A percentile compares a stretch with the other conserved stretches of the same genome.
These are phyloP conservation scores for Rhynchophorus ferrugineus DNA, from an alignment of 1,140 invertebrate genomes.

Conservation along the genomic window DNA sequence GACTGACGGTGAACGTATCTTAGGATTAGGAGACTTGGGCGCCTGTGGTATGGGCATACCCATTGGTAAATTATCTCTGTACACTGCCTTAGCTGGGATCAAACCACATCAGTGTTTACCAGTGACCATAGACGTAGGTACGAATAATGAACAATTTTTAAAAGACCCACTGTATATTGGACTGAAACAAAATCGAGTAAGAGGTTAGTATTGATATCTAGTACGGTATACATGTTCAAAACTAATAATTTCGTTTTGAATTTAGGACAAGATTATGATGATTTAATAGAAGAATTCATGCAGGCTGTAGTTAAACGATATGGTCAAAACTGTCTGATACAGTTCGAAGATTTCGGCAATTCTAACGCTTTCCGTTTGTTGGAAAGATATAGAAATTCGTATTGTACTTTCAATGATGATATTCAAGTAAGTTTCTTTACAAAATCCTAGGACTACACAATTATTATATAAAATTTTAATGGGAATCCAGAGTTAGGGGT, in stretches of 20 bases:
- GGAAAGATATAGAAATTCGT: constrained; percentile 73
- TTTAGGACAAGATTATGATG: constrained; percentile 71
- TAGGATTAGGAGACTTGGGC: constrained; percentile 90
- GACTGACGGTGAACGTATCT: constrained; percentile 90
- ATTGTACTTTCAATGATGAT: constrained; percentile 95
- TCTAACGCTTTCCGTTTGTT: constrained; percentile 82
- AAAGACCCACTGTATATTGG: constrained; percentile 93
- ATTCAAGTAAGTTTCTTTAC: constrained; percentile 55
- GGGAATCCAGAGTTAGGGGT: background rate
- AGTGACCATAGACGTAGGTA: constrained; percentile 88
- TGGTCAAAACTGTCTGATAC: constrained; percentile 72
- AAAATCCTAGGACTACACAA: background rate
- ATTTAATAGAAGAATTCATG: constrained; percentile 98
- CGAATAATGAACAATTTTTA: constrained; percentile 76
- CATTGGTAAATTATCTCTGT: constrained; percentile 87
- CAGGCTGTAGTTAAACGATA: constrained; percentile 75
- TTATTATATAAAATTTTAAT: no score
- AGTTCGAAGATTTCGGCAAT: constrained; percentile 95
- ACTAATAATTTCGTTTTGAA: no score
- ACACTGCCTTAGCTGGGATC: constrained; percentile 88
- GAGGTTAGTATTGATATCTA: constrained; percentile 40
- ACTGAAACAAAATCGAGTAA: constrained; percentile 70
- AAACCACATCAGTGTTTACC: constrained; percentile 89
- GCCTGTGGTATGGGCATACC: constrained; percentile 95
- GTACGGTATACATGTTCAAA: no score